Conservation (phyloP, 92 coral and sea anemone species). For the Epizoanthus stellaris region DNA sequence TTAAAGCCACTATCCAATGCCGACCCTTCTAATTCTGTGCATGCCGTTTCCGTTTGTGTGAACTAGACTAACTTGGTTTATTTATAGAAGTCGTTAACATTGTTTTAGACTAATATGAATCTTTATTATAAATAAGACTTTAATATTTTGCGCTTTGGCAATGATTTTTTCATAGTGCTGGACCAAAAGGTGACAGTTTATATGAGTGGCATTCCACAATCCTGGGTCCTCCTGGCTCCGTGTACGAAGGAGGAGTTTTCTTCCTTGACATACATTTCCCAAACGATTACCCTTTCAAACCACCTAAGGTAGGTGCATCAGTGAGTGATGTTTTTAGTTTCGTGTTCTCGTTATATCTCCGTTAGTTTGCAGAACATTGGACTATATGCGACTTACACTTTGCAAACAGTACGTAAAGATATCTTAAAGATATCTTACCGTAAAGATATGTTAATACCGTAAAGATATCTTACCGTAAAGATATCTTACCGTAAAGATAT, state of each 20-base stretch:
- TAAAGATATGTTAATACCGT: too few species aligned
- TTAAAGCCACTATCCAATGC: neutral
- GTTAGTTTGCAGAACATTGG: too few species aligned
- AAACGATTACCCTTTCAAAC: slow-evolving; percentile 95
- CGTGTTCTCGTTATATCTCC: neutral
- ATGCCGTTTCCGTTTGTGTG: neutral
- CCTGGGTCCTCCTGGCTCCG: slow-evolving; percentile 97
- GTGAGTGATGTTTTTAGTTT: neutral
- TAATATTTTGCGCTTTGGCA: neutral
- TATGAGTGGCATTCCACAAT: slow-evolving; percentile 97
- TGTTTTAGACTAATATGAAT: neutral
- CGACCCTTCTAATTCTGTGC: neutral
- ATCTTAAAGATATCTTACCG: too few species aligned
- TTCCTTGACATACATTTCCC: slow-evolving; percentile 97
- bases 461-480: too few species aligned
- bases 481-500: too few species aligned
- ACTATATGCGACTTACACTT: too few species aligned
- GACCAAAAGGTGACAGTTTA: slow-evolving; percentile 91
- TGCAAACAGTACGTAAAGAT: too few species aligned
- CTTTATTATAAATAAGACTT: neutral
- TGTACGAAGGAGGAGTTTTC: slow-evolving; percentile 93
- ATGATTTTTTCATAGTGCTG: slow-evolving; percentile 71
- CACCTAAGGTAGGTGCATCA: slow-evolving; percentile 86
- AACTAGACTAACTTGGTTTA: neutral
- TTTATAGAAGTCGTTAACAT: neutral